Evolutionary conservation across 2,113 vertebrate genomes (phyloP).

Genomic region (Cottus gobio): DNA sequence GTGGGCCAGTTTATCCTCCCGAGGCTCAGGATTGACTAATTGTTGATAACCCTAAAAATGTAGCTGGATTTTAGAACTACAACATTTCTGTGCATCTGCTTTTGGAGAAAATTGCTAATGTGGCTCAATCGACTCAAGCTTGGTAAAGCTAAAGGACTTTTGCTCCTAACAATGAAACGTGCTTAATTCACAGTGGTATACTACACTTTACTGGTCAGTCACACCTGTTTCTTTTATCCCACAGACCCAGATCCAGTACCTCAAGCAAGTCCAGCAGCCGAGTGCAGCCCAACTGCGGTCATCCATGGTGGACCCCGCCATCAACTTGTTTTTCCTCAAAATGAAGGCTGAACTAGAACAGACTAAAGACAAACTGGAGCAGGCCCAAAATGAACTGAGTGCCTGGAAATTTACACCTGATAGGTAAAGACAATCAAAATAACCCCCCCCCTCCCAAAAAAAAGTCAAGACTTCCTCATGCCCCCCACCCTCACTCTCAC

Average conservation of each 20-base stretch:
- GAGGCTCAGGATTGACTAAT: neutral
- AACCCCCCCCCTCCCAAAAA: conserved; percentile 89
- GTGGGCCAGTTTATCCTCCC: neutral
- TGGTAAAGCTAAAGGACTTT: neutral
- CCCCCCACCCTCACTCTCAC: conserved; percentile 96
- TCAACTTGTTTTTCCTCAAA: conserved; percentile 99
- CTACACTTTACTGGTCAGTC: conserved; percentile 32
- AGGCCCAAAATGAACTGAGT: conserved; percentile 99
- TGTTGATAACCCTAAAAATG: neutral
- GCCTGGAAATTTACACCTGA: conserved; percentile 99
- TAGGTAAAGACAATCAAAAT: conserved; percentile 99
- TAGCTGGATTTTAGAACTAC: neutral
- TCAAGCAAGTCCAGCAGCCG: conserved; percentile 99
- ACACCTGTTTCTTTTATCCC: conserved; percentile 77
- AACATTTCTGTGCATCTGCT: neutral
- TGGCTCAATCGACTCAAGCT: neutral
- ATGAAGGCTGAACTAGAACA: conserved; percentile 99
- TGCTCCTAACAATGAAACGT: neutral
- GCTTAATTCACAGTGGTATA: neutral
- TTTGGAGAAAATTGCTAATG: neutral
- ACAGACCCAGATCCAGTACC: conserved; percentile 99
- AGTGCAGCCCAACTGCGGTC: conserved; percentile 98
- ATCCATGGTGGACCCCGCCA: conserved; percentile 98
- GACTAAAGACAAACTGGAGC: conserved; percentile 99
- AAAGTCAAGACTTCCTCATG: conserved; percentile 98